A percentile compares a stretch with the other conserved stretches of the same genome.
Evolutionary conservation across 2,888 invertebrate genomes (phyloP).

Genomic region (Plagodis dolabraria): DNA sequence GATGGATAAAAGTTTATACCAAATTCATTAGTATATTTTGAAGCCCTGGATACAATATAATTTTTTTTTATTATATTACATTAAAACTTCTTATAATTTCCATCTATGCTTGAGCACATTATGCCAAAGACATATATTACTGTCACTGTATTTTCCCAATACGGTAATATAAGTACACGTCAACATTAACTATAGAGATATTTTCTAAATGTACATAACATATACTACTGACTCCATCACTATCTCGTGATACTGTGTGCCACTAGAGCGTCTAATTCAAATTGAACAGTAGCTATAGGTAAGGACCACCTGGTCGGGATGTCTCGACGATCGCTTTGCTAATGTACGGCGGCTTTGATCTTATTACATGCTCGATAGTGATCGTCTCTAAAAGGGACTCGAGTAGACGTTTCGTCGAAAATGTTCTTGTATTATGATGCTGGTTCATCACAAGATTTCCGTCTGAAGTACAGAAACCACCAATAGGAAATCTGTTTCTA

Average conservation of each 20-base stretch:
- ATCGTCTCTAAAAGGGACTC: background rate
- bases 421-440: background rate
- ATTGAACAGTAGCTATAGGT: slow-evolving; percentile 34
- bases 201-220: background rate
- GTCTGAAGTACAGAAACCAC: too few relatives aligned
- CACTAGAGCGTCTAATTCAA: slow-evolving; percentile 38
- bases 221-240: slow-evolving; percentile 4
- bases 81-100: too few relatives aligned
- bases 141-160: too few relatives aligned
- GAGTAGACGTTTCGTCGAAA: slow-evolving; percentile 1
- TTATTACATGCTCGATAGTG: slow-evolving; percentile 17
- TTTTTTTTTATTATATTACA: too few relatives aligned
- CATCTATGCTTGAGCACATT: too few relatives aligned
- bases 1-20: too few relatives aligned
- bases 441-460: background rate
- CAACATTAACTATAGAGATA: background rate
- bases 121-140: too few relatives aligned
- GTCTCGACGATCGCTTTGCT: slow-evolving; percentile 16
- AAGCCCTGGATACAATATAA: too few relatives aligned
- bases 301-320: slow-evolving; percentile 16
- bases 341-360: slow-evolving; percentile 27
- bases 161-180: too few relatives aligned
- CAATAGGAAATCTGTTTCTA: too few relatives aligned
- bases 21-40: too few relatives aligned
- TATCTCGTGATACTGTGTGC: slow-evolving; percentile 13